A percentile compares a stretch with the other conserved stretches of the same genome.
Conservation (phyloP, 2,113 vertebrate genomes). For the Mus spicilegus region DNA sequence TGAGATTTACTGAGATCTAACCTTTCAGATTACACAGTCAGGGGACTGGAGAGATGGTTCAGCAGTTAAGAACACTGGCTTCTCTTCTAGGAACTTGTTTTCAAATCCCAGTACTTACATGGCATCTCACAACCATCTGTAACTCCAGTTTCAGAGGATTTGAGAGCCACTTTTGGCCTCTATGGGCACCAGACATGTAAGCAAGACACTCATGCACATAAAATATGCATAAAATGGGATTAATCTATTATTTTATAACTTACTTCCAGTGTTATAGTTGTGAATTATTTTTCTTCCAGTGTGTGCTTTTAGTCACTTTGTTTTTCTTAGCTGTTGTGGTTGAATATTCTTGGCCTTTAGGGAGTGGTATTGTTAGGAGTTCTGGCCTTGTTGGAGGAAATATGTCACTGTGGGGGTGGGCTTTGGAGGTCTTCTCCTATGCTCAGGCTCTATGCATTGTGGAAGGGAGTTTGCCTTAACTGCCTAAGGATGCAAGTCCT, state of each 20-base stretch:
- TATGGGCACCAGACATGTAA: neutral
- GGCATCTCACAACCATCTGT: neutral
- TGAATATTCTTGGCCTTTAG: no score
- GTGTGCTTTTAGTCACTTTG: neutral
- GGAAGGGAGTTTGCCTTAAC: no score
- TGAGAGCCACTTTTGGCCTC: neutral
- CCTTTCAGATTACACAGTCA: neutral
- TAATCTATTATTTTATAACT: neutral
- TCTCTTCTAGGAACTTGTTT: neutral
- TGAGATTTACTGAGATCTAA: neutral
- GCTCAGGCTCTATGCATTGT: no score
- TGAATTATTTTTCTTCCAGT: neutral
- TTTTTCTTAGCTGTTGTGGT: no score
- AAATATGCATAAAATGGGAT: neutral
- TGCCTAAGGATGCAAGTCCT: no score
- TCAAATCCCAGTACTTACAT: neutral
- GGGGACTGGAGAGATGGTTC: neutral
- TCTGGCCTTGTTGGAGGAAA: no score
- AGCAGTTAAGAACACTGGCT: neutral
- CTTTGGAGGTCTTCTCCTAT: no score
- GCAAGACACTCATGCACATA: neutral
- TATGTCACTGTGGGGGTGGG: no score
- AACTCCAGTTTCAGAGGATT: neutral
- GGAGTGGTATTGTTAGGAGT: no score
- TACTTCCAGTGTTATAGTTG: neutral